Base-by-base conservation (phyloP, 2,797 vertebrate species). In the Ptychobarbus kaznakovi region DNA sequence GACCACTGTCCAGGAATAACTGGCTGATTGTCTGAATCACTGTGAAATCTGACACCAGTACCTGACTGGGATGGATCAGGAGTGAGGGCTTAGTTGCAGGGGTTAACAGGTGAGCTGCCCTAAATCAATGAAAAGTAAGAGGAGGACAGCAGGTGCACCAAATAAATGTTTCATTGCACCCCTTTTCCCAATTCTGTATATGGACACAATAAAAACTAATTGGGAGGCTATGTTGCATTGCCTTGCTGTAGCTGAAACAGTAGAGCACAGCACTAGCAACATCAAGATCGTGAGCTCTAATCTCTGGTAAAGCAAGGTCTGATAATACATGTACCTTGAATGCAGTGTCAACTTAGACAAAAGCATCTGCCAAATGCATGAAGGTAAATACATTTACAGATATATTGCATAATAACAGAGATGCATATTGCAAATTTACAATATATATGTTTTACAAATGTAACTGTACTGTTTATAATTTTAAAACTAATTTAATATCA, bases 11-110 rank as follows among this genome's bases (percentile, higher is more conserved):
- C 81, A 75, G 51, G 82, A 68, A 66, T 42, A 78, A 32, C 32
- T 80, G 56, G 16, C 32, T 9, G 13, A 12, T 18, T 56, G 73
- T 61, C 8, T 72, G 61, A 65, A 63, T 42, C 40, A 35, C 72
- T 40, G 16, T 72, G 42, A 88, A 90, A 87, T 25, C 13, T 61
- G 65, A 86, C 79, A 72, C 82, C 7, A 25, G 12, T 32, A 25
- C 28, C 74, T 32, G 80, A 66, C 12, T 53, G 44, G 44, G 12
- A 79, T 5, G 28, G 44, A 82, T 32, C 6, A 63, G 68, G 9
- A 35, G 66, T 32, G 63, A 69, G 20, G 35, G 35, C 18, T 65
- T 72, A 22, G 56, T 42, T n/a, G 58, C 49, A 25, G 32, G 42
- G 56, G 25, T 78, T 74, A 70, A 58, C 73, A 72, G 42, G 35